Base-by-base conservation (phyloP, 1,140 invertebrate genomes). In the Zophobas morio region DNA sequence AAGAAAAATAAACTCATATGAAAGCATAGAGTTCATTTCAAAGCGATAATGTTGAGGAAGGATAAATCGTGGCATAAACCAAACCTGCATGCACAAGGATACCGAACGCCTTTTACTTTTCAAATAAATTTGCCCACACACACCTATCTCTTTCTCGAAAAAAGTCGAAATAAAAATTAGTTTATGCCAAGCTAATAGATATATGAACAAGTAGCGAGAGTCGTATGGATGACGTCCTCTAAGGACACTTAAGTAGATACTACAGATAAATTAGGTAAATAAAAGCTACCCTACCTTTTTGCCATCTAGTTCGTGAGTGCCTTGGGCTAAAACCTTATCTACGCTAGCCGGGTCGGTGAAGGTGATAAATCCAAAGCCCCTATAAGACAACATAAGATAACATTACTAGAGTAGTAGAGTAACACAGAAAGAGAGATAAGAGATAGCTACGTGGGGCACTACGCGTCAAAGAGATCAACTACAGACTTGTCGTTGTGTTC, bases 331-430 rank as follows among this genome's bases (percentile, higher is more conserved):
- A 87, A 97, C 96, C 92, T 96, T 96, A 90, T 97, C 96, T 90
- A 97, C 96, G 88, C 95, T 95, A 88, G 94, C 91, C 85, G 96
- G 94, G 89, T 98, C 95, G 87, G 94, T 94, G 89, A 97, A 97
- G 88, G 96, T 97, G 89, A 98, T 96, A 90, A 97, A 98, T 86
- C 97, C 97, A 88, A 99, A 99, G 85, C 97, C 97, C 91, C 97
- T 99, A 93, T 81, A 95, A 95, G 86, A 90, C 85, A 89, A 85
- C 86, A 88, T 87, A 87, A 83, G 53, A 85, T 78, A 79, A 81
- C 78, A 84, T 82, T 81, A 83, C 80, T 80, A 78, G 46, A 78
- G 39, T 76, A 75, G 71, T 54, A 72, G 70, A 51, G 75, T 57
- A 40, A 77, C 49, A 54, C 53, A 51, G 60, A 53, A 40, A 70